A percentile compares a stretch with the other conserved stretches of the same genome.
Conservation (phyloP, 1,140 invertebrate genomes). For the Lepidurus arcticus region DNA sequence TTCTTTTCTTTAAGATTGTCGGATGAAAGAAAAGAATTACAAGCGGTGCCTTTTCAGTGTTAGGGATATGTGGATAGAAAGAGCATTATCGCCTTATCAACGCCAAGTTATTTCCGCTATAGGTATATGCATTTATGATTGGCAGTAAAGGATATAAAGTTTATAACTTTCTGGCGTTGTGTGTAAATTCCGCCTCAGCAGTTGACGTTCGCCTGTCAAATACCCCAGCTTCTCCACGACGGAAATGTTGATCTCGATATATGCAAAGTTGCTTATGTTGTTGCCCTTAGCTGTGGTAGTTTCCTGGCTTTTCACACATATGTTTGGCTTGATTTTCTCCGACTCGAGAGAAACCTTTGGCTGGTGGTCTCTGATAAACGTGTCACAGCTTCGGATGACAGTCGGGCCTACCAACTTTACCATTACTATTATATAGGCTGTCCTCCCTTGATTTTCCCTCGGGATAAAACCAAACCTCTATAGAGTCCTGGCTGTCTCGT, state of each 20-base stretch:
- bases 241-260: constrained; percentile 19
- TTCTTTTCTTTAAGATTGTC: too few relatives aligned
- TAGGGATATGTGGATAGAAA: not conserved
- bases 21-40: not conserved
- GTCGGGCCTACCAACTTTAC: not conserved
- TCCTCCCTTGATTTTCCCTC: not conserved
- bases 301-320: not conserved
- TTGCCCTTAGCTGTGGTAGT: not conserved
- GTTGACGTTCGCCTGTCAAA: constrained; percentile 6
- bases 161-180: not conserved
- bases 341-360: not conserved
- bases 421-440: not conserved
- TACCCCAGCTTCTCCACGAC: constrained; percentile 3
- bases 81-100: not conserved
- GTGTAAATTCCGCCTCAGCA: not conserved
- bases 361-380: constrained; percentile 14
- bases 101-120: not conserved
- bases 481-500: not conserved
- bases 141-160: not conserved
- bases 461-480: not conserved
- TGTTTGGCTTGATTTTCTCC: not conserved
- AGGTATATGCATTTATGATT: not conserved
- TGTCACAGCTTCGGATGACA: not conserved
- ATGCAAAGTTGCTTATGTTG: not conserved
- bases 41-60: not conserved